Evolutionary conservation across 2,888 invertebrate genomes (phyloP).

Genomic region (Dryadula phaetusa): DNA sequence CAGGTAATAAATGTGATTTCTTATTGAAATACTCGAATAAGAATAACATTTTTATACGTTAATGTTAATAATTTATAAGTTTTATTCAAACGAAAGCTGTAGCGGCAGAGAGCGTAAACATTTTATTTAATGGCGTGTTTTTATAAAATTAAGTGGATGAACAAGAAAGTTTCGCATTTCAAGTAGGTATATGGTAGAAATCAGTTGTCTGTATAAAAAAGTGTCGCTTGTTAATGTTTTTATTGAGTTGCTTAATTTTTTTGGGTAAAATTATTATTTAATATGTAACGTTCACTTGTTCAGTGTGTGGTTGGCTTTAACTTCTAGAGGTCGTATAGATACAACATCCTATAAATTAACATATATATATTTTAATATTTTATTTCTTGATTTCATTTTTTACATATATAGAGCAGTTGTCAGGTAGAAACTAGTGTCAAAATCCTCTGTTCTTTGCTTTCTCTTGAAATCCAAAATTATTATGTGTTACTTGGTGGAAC

Average conservation of each 20-base stretch:
- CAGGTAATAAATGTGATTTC: constrained; percentile 41
- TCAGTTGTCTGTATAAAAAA: neutral
- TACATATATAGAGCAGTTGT: no score
- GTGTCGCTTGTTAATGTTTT: constrained; percentile 1
- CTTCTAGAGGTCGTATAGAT: no score
- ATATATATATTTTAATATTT: no score
- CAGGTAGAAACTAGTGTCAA: no score
- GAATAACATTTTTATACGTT: constrained; percentile 34
- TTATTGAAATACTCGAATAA: constrained; percentile 38
- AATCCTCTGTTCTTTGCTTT: no score
- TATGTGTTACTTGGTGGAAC: no score
- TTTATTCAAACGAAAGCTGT: constrained; percentile 16
- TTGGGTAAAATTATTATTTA: constrained; percentile 1
- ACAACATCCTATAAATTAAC: no score
- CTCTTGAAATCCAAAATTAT: no score
- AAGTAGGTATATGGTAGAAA: neutral
- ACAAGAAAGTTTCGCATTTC: constrained; percentile 21
- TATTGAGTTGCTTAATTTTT: neutral
- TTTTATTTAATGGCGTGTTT: constrained; percentile 17
- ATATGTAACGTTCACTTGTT: no score
- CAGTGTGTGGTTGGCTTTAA: no score
- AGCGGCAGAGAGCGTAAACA: neutral
- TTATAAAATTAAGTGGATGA: constrained; percentile 9
- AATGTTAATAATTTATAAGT: constrained; percentile 32
- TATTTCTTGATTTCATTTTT: no score